A percentile compares a stretch with the other conserved stretches of the same genome.
phyloP scores from a whole-genome alignment of 2,888 invertebrate species.

The Pristionchus japonicus region DNA sequence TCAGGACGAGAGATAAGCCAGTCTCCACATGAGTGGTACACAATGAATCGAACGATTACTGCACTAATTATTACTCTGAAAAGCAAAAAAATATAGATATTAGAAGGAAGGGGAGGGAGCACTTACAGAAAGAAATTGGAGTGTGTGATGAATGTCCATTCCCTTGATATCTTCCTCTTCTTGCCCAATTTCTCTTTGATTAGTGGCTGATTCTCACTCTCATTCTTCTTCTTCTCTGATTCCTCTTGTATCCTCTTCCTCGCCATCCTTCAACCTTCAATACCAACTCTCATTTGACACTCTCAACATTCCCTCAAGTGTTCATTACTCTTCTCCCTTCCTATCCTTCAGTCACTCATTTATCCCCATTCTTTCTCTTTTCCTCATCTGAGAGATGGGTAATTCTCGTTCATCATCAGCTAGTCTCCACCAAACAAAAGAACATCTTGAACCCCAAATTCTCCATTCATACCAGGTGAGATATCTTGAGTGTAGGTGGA shows the following conservation, averaged over 20 bases:
- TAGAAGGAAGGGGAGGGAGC: neutral
- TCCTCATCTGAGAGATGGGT: neutral
- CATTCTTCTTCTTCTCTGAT: constrained; percentile 19
- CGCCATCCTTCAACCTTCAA: neutral
- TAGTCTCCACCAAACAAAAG: constrained; percentile 29
- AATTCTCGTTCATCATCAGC: constrained; percentile 26
- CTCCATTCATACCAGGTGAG: neutral
- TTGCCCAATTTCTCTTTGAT: neutral
- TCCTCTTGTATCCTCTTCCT: neutral
- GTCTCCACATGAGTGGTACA: constrained; percentile 3
- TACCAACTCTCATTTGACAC: neutral
- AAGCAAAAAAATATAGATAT: neutral
- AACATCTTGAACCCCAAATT: constrained; percentile 43
- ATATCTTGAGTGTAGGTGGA: neutral
- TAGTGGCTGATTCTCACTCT: neutral
- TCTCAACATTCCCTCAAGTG: neutral
- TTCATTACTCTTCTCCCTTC: constrained; percentile 16
- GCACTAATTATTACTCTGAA: neutral
- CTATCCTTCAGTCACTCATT: neutral
- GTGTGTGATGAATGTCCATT: neutral
- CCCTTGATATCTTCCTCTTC: neutral
- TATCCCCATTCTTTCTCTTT: neutral
- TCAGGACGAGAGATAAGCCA: constrained; percentile 47
- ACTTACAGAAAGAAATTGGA: constrained; percentile 1
- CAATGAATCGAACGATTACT: neutral